Evolutionary conservation across 2,888 invertebrate species (phyloP).

Genomic region (Andrena chrysosceles): DNA sequence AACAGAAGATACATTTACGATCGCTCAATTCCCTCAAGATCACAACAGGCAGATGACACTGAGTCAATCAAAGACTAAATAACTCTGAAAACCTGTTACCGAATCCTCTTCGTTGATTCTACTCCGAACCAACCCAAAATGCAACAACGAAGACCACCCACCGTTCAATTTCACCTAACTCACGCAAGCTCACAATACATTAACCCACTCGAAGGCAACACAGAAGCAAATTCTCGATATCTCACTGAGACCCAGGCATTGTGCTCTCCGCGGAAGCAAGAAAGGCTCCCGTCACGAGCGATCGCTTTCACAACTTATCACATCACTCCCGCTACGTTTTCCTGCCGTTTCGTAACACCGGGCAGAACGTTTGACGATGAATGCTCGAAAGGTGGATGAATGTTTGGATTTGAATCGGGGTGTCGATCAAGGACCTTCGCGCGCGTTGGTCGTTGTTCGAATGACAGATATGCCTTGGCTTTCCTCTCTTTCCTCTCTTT

Average conservation of each 20-base stretch:
- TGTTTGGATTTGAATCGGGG: neutral
- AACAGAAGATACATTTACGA: no score
- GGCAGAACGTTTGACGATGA: neutral
- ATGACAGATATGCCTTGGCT: constrained; percentile 73
- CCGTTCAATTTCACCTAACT: neutral
- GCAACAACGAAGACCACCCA: neutral
- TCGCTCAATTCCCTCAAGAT: no score
- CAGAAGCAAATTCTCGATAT: neutral
- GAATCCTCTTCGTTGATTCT: neutral
- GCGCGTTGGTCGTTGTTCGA: constrained; percentile 72
- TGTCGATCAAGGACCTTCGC: constrained; percentile 64
- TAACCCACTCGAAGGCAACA: no score
- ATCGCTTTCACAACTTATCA: constrained; percentile 49
- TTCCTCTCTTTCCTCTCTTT: constrained; percentile 55
- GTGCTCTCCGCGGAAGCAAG: neutral
- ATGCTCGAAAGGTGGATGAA: neutral
- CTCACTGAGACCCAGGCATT: neutral
- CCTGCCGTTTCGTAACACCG: constrained; percentile 19
- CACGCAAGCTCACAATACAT: neutral
- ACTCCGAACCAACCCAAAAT: neutral
- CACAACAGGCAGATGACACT: no score
- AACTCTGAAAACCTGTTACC: neutral
- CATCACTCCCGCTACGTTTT: constrained; percentile 15
- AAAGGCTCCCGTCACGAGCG: constrained; percentile 9
- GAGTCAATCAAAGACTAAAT: neutral